phyloP scores from a whole-genome alignment of 2,797 vertebrate species.

The Phataginus tricuspis region DNA sequence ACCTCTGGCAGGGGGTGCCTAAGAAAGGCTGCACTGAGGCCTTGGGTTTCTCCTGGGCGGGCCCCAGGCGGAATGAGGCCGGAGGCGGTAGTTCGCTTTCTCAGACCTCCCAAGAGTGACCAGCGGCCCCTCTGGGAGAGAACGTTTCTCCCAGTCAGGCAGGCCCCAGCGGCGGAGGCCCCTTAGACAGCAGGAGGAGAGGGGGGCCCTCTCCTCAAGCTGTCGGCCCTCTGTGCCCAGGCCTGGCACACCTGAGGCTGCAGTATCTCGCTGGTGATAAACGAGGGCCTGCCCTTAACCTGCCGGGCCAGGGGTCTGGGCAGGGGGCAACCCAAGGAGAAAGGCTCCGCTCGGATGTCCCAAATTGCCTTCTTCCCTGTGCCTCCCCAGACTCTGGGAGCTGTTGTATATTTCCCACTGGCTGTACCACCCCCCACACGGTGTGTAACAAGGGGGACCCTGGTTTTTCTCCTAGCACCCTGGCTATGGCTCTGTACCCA shows the following conservation, averaged over 20 bases:
- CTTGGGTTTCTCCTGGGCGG: accelerated
- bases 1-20: neutral
- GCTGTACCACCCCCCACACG: too few species aligned
- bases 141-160: neutral
- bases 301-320: neutral
- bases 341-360: neutral
- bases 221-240: neutral
- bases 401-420: too few species aligned
- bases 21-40: accelerated
- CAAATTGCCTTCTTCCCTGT: neutral
- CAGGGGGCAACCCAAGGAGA: neutral
- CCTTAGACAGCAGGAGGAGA: neutral
- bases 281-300: neutral
- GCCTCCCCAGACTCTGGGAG: neutral
- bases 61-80: neutral
- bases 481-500: neutral
- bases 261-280: neutral
- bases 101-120: neutral
- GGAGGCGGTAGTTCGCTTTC: neutral
- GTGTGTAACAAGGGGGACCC: neutral
- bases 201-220: neutral
- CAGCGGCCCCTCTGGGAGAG: neutral
- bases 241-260: neutral
- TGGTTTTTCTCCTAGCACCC: neutral
- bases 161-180: neutral